A percentile compares a stretch with the other conserved stretches of the same genome.
Conservation (phyloP, 2,113 vertebrate species). For the Trematocara nigrifrons region DNA sequence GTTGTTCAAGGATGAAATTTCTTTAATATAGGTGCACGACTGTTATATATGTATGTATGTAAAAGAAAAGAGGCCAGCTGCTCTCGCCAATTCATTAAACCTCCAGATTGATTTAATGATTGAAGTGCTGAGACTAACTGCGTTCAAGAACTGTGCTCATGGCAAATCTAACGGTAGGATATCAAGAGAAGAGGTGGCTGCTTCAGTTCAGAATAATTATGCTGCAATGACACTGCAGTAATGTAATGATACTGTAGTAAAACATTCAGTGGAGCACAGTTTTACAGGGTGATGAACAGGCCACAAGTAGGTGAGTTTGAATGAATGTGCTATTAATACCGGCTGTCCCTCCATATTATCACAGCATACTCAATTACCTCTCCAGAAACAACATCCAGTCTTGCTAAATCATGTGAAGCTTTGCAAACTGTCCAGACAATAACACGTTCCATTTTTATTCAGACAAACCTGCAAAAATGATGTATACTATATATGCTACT, state of each 20-base stretch:
- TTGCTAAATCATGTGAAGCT: not conserved
- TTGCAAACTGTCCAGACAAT: not conserved
- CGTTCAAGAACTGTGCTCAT: not conserved
- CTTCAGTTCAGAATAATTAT: not conserved
- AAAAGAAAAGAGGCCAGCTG: not conserved
- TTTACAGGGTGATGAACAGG: not conserved
- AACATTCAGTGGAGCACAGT: not conserved
- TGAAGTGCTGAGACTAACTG: not conserved
- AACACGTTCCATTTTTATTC: not conserved
- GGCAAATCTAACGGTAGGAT: not conserved
- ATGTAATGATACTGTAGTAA: not conserved
- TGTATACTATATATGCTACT: not conserved
- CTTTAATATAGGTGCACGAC: not conserved
- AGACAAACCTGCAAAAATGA: not conserved
- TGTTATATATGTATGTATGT: not conserved
- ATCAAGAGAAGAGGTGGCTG: not conserved
- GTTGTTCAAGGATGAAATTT: not conserved
- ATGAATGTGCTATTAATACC: conserved; percentile 26
- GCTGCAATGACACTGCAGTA: not conserved
- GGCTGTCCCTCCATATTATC: conserved; percentile 5
- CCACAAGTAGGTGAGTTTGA: conserved; percentile 3
- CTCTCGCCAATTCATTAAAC: not conserved
- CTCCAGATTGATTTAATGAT: not conserved
- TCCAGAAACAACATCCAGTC: not conserved
- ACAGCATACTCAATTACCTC: not conserved